Base-by-base conservation (phyloP, 2,888 invertebrate genomes). In the Leptogaster cylindrica region DNA sequence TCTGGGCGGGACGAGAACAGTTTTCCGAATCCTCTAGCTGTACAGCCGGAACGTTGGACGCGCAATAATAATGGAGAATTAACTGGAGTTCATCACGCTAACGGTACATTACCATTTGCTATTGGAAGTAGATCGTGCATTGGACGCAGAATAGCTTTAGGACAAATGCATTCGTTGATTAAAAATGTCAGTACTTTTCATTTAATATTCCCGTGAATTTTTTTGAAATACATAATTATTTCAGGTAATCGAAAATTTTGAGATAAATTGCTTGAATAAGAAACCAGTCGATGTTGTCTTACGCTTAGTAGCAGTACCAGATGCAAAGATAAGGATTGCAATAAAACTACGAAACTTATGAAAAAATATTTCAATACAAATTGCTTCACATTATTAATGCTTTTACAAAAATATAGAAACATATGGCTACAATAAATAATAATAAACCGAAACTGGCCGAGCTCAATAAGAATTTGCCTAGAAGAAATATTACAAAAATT, bases 61-160 rank as follows among this genome's bases (percentile, higher is more conserved):
- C 84, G 89, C 72, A 82, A 80, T 74, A 46, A 69, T 2, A 74
- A 73, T 4, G 73, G 73, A 2, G 83, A 86, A 67, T 74, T 78
- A 6, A 81, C 83, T 28, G 79, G 83, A 23, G 81, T 82, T 1
- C 80, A 82, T 66, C 85, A 88, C 75, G 61, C 61, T 2, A 85
- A 88, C 74, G 92, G 90, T 5, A 88, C 88, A 65, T 74, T 94
- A 64, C 94, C 95, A 3, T 95, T 94, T 79, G 92, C 92, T 1
- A 83, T 92, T 70, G 94, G 95, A 0, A 85, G 87, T 18, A 85
- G 94, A 69, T 90, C 92, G 12, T 95, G 95, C 76, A 86, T 95
- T 71, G 95, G 95, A 0, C 87, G 86, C 74, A 90, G 89, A 76
- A 84, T 95, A 71, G 93, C 94, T 0, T 88, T 91, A 77, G 80